These are phyloP conservation scores for Ips nitidus DNA, from an alignment of 1,140 invertebrate genomes.

Conservation along the genomic window DNA sequence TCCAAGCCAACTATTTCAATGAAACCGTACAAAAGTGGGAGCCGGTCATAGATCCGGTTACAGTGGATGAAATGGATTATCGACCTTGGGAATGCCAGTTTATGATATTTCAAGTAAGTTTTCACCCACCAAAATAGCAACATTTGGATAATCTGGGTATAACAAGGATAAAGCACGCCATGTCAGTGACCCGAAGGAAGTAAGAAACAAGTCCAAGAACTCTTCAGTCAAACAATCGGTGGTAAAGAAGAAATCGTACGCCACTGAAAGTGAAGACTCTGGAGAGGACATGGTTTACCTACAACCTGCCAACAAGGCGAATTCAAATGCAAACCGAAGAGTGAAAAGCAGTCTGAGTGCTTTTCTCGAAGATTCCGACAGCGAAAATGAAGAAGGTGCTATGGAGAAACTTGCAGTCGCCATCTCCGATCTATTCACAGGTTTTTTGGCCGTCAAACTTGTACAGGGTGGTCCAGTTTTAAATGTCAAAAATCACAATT, in stretches of 20 bases:
- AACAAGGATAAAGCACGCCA: conserved; percentile 47
- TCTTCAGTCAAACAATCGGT: conserved; percentile 15
- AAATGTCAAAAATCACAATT: too few relatives aligned
- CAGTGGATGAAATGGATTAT: conserved; percentile 67
- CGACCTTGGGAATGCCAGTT: conserved; percentile 73
- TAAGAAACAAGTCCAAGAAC: conserved; percentile 32
- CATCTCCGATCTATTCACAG: conserved; percentile 73
- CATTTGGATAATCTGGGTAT: conserved; percentile 2
- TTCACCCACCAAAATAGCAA: background rate
- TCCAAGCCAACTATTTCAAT: conserved; percentile 76
- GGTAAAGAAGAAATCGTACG: conserved; percentile 40
- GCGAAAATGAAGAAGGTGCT: conserved; percentile 72
- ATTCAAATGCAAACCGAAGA: conserved; percentile 43
- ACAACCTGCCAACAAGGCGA: conserved; percentile 45
- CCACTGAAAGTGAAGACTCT: conserved; percentile 49
- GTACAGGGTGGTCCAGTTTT: too few relatives aligned
- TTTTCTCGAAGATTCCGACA: conserved; percentile 74
- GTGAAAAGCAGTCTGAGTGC: conserved; percentile 55
- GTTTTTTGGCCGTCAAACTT: conserved; percentile 45
- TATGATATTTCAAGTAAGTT: conserved; percentile 59
- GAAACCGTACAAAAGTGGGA: conserved; percentile 74
- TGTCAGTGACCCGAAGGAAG: conserved; percentile 43
- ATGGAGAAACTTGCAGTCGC: conserved; percentile 71
- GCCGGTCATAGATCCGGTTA: conserved; percentile 74
- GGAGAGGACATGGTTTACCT: conserved; percentile 51